These are phyloP conservation scores for Myiothlypis chrysogaster DNA, from an alignment of 2,797 vertebrate species.

Conservation along the genomic window DNA sequence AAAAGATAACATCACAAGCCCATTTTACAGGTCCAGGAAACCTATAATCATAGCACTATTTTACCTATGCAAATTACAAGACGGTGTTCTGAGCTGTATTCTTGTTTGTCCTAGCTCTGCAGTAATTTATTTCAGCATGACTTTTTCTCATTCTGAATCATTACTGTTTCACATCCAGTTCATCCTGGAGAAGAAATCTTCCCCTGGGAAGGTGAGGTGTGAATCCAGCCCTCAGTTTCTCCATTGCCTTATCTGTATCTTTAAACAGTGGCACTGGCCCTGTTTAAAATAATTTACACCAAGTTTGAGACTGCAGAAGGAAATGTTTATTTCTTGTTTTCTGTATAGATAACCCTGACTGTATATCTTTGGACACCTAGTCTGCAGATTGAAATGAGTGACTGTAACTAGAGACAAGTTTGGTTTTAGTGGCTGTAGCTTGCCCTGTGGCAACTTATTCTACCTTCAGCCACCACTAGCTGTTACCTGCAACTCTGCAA, in stretches of 20 bases:
- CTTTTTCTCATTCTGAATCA: background rate
- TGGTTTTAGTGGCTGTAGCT: background rate
- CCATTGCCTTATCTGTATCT: background rate
- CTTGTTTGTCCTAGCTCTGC: background rate
- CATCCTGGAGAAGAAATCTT: background rate
- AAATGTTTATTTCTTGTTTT: background rate
- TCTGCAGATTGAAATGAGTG: background rate
- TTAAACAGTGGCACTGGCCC: background rate
- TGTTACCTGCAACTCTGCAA: background rate
- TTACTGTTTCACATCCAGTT: background rate
- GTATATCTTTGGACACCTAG: background rate
- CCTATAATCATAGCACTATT: background rate
- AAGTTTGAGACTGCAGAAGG: background rate
- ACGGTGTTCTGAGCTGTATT: background rate
- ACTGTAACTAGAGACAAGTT: background rate
- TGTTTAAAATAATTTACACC: background rate
- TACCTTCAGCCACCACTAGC: background rate
- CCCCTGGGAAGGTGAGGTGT: background rate
- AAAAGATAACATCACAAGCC: slow-evolving; percentile 34
- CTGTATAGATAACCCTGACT: background rate
- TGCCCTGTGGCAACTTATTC: background rate
- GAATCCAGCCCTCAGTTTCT: background rate
- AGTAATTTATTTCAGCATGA: background rate
- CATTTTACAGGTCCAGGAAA: background rate
- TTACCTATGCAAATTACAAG: background rate